Evolutionary conservation across 1,140 invertebrate species (phyloP), one percentile per base, ranked within the genome.

Genomic region (Drosophila athabasca): DNA sequence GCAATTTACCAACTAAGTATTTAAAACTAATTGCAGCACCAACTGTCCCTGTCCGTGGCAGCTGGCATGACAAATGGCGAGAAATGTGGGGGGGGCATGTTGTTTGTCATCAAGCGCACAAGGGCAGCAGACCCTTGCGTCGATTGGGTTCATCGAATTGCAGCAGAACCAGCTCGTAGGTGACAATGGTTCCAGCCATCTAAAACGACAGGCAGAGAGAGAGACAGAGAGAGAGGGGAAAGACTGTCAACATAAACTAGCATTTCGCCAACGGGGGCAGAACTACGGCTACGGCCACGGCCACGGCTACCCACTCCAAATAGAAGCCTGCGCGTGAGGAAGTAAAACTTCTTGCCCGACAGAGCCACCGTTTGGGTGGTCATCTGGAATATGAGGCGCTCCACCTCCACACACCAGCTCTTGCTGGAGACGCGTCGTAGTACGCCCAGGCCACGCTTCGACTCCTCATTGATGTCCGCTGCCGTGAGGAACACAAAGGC

Each of bases 111-210:
- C 62, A 88, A 48, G 39, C 79, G 39, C 90, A 91, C 55, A 91
- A 50, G 46, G 84, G 71, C 46, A 62, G 50, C 57, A 91, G 62
- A 53, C 90, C 90, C 51, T 82, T 84, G 51, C 70, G 68, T 1
- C 90, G 83, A 74, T 90, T 91, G 29, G 90, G 73, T 75, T 91
- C 90, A 68, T 91, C 90, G 61, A 95, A 95, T 79, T 95, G 94
- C 29, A 95, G 88, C 7, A 95, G 82, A 3, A 95, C 94, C 13
- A 95, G 77, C 88, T 95, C 95, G 66, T 95, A 95, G 5, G 95
- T 95, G 13, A 95, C 94, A 66, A 95, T 95, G 1, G 95, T 95
- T 41, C 94, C 95, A 29, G 90, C 89, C 85, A 91, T 91, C 90
- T 91, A 13, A 39, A 39, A 39, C 1, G 35, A 39, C 11, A 39